Conservation (phyloP, 2,113 vertebrate species). For the Cyphomyrus discorhynchus region DNA sequence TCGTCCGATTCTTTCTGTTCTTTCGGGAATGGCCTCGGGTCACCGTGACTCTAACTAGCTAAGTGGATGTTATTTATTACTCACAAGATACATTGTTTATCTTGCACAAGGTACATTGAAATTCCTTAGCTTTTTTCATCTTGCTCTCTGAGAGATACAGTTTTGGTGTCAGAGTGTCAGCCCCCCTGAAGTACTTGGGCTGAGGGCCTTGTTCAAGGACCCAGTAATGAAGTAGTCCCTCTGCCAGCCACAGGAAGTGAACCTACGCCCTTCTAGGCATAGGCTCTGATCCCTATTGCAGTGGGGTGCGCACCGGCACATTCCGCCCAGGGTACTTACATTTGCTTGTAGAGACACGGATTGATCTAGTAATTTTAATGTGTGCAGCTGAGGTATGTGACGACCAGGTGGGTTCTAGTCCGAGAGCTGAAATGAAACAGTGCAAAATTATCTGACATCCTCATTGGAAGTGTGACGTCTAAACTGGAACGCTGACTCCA, state of each 20-base stretch:
- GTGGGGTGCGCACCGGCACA: neutral
- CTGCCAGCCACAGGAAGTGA: neutral
- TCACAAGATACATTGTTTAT: neutral
- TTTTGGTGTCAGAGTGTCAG: neutral
- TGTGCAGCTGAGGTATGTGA: neutral
- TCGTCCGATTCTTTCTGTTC: neutral
- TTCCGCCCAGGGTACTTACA: neutral
- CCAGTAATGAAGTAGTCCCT: neutral
- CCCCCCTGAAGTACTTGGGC: neutral
- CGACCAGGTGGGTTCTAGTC: neutral
- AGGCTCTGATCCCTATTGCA: neutral
- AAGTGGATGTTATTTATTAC: neutral
- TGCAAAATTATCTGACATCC: neutral
- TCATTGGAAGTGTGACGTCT: neutral
- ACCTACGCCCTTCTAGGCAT: neutral
- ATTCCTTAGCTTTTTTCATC: neutral
- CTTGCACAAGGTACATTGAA: neutral
- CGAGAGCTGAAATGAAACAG: neutral
- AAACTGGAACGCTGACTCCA: neutral
- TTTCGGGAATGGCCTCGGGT: neutral
- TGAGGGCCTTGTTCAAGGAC: neutral
- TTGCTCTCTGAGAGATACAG: neutral
- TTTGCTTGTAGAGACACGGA: neutral
- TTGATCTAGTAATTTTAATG: neutral
- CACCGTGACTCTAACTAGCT: neutral